Evolutionary conservation across 1,140 invertebrate genomes (phyloP).

Genomic region (Tyrophagus putrescentiae): DNA sequence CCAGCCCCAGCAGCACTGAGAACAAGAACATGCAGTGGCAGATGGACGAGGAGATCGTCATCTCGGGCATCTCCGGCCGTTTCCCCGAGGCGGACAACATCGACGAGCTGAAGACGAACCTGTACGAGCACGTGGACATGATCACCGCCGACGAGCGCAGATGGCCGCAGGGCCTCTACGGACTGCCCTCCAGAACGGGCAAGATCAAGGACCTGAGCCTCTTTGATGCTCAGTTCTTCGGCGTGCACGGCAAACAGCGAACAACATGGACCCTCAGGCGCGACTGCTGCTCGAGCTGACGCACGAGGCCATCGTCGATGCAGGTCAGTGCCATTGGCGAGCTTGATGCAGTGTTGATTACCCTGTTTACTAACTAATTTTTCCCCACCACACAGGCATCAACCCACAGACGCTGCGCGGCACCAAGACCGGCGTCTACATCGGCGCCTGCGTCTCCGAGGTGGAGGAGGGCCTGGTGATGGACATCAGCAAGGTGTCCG

Average conservation of each 20-base stretch:
- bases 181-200: slow-evolving; percentile 64
- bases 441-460: slow-evolving; percentile 72
- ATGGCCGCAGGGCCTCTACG: slow-evolving; percentile 38
- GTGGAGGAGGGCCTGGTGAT: slow-evolving; percentile 59
- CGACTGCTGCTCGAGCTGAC: slow-evolving; percentile 78
- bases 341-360: not conserved
- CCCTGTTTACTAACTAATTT: not conserved
- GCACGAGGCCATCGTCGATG: slow-evolving; percentile 84
- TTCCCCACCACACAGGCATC: slow-evolving; percentile 22
- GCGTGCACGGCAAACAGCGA: slow-evolving; percentile 79
- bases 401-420: slow-evolving; percentile 34
- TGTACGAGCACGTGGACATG: slow-evolving; percentile 72
- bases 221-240: slow-evolving; percentile 81
- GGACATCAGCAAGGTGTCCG: slow-evolving; percentile 44
- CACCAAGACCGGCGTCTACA: slow-evolving; percentile 72
- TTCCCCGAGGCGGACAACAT: slow-evolving; percentile 72
- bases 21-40: slow-evolving; percentile 29
- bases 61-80: slow-evolving; percentile 72
- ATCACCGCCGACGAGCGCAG: slow-evolving; percentile 29
- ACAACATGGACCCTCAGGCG: slow-evolving; percentile 87
- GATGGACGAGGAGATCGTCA: slow-evolving; percentile 56
- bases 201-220: slow-evolving; percentile 72
- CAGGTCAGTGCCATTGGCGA: slow-evolving; percentile 41
- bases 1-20: not conserved
- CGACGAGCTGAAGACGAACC: slow-evolving; percentile 69